phyloP scores from a whole-genome alignment of 2,113 vertebrate species.

The Saccopteryx bilineata region DNA sequence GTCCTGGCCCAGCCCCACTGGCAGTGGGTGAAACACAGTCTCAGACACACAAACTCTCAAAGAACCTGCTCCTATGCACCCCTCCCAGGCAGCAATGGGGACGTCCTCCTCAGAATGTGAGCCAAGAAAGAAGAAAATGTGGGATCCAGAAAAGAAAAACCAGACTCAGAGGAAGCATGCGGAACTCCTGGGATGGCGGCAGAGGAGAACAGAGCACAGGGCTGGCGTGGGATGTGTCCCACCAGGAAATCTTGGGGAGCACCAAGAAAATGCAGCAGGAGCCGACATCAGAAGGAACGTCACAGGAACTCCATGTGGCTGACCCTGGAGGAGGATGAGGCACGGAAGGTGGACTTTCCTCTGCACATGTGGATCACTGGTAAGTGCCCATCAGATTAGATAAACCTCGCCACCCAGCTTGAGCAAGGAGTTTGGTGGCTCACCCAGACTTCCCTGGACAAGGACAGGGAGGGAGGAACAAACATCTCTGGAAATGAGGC shows the following conservation, averaged over 20 bases:
- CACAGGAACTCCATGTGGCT: background rate
- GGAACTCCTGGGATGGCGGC: background rate
- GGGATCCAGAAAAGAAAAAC: background rate
- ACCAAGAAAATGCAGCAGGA: background rate
- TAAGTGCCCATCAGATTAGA: background rate
- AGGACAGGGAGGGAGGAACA: background rate
- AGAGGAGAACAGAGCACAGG: background rate
- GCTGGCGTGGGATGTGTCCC: background rate
- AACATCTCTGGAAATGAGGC: background rate
- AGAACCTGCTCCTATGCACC: background rate
- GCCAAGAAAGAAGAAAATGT: background rate
- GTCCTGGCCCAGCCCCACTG: background rate
- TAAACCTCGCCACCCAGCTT: too few relatives aligned
- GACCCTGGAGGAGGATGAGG: background rate
- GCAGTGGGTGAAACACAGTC: background rate
- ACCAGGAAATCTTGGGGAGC: background rate
- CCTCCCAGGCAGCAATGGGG: background rate
- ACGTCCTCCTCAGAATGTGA: background rate
- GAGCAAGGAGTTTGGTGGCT: background rate
- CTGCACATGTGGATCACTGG: rapidly evolving
- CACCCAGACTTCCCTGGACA: background rate
- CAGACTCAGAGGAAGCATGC: background rate
- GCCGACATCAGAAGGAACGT: background rate
- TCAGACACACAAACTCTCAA: background rate
- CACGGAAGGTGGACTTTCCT: background rate